These are phyloP conservation scores for Corvus hawaiiensis DNA, from an alignment of 2,113 vertebrate species.

Conservation along the genomic window DNA sequence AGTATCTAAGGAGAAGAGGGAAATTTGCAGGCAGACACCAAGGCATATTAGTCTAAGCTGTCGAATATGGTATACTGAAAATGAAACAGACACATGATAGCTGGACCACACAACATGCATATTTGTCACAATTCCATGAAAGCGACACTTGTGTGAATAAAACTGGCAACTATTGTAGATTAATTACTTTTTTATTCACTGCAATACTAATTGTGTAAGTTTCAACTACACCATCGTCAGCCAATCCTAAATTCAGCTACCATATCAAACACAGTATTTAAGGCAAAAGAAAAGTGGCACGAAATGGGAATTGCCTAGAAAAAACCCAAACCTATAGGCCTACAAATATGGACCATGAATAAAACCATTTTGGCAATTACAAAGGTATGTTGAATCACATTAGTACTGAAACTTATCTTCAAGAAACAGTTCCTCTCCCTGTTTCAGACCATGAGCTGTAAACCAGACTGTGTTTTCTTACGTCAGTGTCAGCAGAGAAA, in stretches of 20 bases:
- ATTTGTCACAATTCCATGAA: background rate
- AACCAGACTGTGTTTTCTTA: background rate
- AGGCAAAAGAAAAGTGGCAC: background rate
- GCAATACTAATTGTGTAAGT: background rate
- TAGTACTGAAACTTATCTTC: background rate
- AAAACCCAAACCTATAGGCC: background rate
- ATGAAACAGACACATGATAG: background rate
- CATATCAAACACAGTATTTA: background rate
- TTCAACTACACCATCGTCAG: background rate
- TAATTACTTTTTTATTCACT: background rate
- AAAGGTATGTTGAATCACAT: background rate
- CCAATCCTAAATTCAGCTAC: background rate
- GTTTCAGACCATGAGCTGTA: background rate
- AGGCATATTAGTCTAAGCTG: background rate
- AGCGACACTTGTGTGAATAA: background rate
- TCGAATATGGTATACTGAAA: background rate
- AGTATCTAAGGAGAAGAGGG: background rate
- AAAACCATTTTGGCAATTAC: background rate
- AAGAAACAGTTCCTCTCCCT: background rate
- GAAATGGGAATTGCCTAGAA: background rate
- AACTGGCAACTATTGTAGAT: background rate
- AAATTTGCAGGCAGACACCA: background rate
- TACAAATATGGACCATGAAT: background rate
- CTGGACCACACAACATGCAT: background rate
- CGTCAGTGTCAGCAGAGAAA: background rate